These are phyloP conservation scores for Eudasyphora cyanicolor DNA, from an alignment of 2,888 invertebrate genomes.

Conservation along the genomic window DNA sequence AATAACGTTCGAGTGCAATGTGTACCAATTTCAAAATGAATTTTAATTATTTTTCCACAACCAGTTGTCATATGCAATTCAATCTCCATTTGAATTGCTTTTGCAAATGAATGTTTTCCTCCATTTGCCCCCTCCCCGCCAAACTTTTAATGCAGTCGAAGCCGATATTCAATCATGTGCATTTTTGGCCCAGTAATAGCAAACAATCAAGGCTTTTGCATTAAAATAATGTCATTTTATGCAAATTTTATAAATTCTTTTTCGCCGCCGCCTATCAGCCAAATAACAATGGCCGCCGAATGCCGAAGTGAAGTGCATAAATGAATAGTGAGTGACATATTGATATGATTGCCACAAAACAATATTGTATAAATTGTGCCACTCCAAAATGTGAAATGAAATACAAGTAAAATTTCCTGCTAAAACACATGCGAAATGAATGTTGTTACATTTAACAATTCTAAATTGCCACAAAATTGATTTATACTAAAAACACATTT, in stretches of 20 bases:
- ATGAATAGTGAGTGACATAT: constrained; percentile 1
- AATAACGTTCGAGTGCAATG: not conserved
- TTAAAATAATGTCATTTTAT: constrained; percentile 34
- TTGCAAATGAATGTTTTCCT: not conserved
- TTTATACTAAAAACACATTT: constrained; percentile 14
- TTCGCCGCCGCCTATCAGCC: not conserved
- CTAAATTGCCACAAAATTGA: constrained; percentile 27
- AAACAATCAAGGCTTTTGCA: constrained; percentile 28
- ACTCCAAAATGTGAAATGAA: not conserved
- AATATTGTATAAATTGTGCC: not conserved
- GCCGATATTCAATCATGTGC: not conserved
- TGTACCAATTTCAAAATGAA: not conserved
- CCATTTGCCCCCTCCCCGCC: not conserved
- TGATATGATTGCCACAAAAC: constrained; percentile 25
- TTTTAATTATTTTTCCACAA: not conserved
- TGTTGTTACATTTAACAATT: constrained; percentile 15
- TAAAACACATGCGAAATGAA: not conserved
- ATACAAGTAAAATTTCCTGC: not conserved
- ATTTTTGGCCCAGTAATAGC: not conserved
- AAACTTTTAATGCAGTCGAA: not conserved
- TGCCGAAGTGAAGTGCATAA: not conserved
- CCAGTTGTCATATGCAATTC: not conserved
- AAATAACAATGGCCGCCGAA: not conserved
- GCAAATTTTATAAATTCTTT: constrained; percentile 30
- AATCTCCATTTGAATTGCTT: not conserved